Percentiles rank a stretch among this genome's conserved stretches.
phyloP scores from a whole-genome alignment of 2,888 invertebrate genomes.

The Tuta absoluta region DNA sequence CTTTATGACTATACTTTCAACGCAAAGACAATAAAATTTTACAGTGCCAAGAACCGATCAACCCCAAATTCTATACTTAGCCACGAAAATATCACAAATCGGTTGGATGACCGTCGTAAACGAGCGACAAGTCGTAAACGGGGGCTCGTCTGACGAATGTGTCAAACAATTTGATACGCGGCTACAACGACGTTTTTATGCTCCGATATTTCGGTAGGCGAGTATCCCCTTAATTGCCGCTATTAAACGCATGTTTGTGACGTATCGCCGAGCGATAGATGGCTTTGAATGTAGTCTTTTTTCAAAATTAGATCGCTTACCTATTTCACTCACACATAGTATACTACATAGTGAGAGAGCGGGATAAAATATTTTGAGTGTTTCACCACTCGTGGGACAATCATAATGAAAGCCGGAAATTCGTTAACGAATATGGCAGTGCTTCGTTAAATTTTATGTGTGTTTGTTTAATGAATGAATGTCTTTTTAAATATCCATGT shows the following conservation, averaged over 20 bases:
- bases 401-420: slow-evolving; percentile 75
- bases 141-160: slow-evolving; percentile 57
- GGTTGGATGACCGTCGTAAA: slow-evolving; percentile 63
- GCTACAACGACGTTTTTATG: slow-evolving; percentile 73
- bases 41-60: slow-evolving; percentile 39
- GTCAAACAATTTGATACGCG: slow-evolving; percentile 77
- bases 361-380: slow-evolving; percentile 46
- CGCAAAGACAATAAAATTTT: slow-evolving; percentile 23
- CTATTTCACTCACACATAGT: slow-evolving; percentile 18
- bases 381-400: slow-evolving; percentile 55
- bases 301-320: slow-evolving; percentile 34
- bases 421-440: slow-evolving; percentile 76
- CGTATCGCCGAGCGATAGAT: slow-evolving; percentile 70
- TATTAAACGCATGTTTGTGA: slow-evolving; percentile 72
- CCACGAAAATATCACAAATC: slow-evolving; percentile 60
- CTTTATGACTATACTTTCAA: slow-evolving; percentile 7
- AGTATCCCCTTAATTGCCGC: slow-evolving; percentile 73
- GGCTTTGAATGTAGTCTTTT: slow-evolving; percentile 46
- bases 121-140: slow-evolving; percentile 67
- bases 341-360: slow-evolving; percentile 42
- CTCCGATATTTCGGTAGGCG: slow-evolving; percentile 72
- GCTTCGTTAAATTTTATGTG: slow-evolving; percentile 78
- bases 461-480: slow-evolving; percentile 76
- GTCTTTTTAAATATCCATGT: slow-evolving; percentile 74
- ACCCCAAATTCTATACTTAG: slow-evolving; percentile 50